Evolutionary conservation across 2,888 invertebrate species (phyloP), one percentile per base, ranked within the genome.

Genomic region (Acrobasis consociella): DNA sequence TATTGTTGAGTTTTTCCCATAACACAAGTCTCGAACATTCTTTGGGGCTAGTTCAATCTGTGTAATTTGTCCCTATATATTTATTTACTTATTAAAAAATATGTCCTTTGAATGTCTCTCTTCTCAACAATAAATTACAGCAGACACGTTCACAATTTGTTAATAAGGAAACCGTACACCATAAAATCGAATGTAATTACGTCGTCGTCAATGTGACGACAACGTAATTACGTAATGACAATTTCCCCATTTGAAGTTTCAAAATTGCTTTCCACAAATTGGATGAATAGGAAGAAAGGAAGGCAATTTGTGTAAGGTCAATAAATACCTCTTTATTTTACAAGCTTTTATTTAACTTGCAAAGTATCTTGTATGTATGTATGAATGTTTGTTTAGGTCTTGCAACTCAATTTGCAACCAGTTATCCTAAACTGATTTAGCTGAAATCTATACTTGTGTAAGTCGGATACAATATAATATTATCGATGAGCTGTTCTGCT

Each of bases 161-260:
- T n/a, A 53, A 31, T 52, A 52, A 53, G 37, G 53, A 53, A 37
- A 53, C n/a, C 13, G 15, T 46, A 46, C 11, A n/a, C 37, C 13
- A 11, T 39, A 39, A 55, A 39, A 55, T 39, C 38, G 5, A 16
- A 55, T 16, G 37, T 39, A 55, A 55, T 55, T 55, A 39, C 55
- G 38, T 55, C 38, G 39, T 11, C 15, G 16, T 15, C 16, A 55
- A 11, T 39, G 39, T 55, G 37, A n/a, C 46, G 13, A 46, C n/a
- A 16, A 55, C n/a, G 37, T 39, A 55, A 55, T 55, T 55, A 39
- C 55, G 38, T 55, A 46, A n/a, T 15, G 2, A 55, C 38, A 9
- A 55, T 39, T 55, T 38, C 39, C 39, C 55, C 37, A 15, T 39
- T 55, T 55, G 39, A 55, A 16, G n/a, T 52, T 52, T 22, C 9